These are phyloP conservation scores for Drosophila anceps DNA, from an alignment of 2,888 invertebrate species.

Conservation along the genomic window DNA sequence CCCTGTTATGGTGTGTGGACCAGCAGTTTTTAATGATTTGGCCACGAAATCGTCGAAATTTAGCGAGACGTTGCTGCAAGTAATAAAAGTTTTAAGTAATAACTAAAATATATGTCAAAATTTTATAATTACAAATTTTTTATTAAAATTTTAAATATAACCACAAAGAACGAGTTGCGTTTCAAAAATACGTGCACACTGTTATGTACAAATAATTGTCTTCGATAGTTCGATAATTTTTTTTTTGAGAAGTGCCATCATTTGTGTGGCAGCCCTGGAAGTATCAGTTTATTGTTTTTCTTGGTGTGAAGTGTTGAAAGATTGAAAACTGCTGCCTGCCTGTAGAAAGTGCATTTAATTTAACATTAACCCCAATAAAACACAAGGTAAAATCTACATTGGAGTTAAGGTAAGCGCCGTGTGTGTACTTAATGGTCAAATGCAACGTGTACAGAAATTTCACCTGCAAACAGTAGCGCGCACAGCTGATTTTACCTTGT, in stretches of 20 bases:
- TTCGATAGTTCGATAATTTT: slow-evolving; percentile 28
- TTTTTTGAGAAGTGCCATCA: slow-evolving; percentile 26
- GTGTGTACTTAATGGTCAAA: slow-evolving; percentile 14
- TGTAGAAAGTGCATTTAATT: slow-evolving; percentile 76
- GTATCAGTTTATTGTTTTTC: slow-evolving; percentile 52
- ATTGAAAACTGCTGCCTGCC: slow-evolving; percentile 51
- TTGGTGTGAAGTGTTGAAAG: slow-evolving; percentile 50
- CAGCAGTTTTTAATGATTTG: slow-evolving; percentile 84
- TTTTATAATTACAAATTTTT: neutral
- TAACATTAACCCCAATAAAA: slow-evolving; percentile 32
- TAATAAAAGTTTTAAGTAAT: neutral
- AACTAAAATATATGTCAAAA: neutral
- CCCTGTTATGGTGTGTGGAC: slow-evolving; percentile 85
- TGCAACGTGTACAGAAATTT: slow-evolving; percentile 73
- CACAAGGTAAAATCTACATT: slow-evolving; percentile 52
- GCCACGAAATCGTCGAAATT: slow-evolving; percentile 85
- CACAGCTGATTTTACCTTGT: slow-evolving; percentile 69
- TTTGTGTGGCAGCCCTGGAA: slow-evolving; percentile 21
- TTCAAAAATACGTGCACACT: neutral
- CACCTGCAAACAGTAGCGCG: slow-evolving; percentile 62
- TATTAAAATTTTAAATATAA: neutral
- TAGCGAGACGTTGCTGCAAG: slow-evolving; percentile 64
- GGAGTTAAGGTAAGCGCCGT: neutral
- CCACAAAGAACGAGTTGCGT: neutral
- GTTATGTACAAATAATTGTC: neutral